Percentiles rank a stretch among this genome's conserved stretches.
Conservation (phyloP, 2,888 invertebrate species). For the Chromoteleia sp. region DNA sequence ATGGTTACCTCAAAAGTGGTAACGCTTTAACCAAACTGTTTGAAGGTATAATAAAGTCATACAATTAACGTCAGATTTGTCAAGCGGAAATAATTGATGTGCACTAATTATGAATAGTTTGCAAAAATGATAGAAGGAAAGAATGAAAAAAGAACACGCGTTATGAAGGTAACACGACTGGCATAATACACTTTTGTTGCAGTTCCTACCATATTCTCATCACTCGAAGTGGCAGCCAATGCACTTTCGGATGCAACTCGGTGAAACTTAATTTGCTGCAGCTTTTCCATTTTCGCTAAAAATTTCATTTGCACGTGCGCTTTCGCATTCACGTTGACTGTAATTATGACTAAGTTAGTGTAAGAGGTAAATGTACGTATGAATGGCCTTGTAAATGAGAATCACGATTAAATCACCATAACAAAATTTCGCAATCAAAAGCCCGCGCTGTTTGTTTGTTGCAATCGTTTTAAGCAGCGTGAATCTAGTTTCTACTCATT, state of each 20-base stretch:
- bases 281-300: conserved; percentile 45
- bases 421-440: conserved; percentile 36
- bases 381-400: conserved; percentile 36
- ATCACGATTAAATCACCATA: conserved; percentile 36
- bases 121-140: conserved; percentile 2
- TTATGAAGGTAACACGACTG: conserved; percentile 8
- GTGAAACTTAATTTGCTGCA: conserved; percentile 43
- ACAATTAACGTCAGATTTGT: conserved; percentile 29
- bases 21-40: background rate
- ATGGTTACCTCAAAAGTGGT: background rate
- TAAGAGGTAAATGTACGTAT: conserved; percentile 39
- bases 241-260: conserved; percentile 39
- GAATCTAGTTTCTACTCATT: conserved; percentile 5
- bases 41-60: conserved; percentile 4
- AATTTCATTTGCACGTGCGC: conserved; percentile 36
- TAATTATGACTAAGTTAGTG: conserved; percentile 42
- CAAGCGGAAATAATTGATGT: conserved; percentile 9
- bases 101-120: conserved; percentile 30
- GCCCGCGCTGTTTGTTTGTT: conserved; percentile 17
- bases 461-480: conserved; percentile 1
- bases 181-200: conserved; percentile 47
- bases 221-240: conserved; percentile 34
- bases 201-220: conserved; percentile 30
- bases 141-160: background rate
- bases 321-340: conserved; percentile 31